phyloP scores from a whole-genome alignment of 2,888 invertebrate genomes.

The Rotaria magnacalcarata region DNA sequence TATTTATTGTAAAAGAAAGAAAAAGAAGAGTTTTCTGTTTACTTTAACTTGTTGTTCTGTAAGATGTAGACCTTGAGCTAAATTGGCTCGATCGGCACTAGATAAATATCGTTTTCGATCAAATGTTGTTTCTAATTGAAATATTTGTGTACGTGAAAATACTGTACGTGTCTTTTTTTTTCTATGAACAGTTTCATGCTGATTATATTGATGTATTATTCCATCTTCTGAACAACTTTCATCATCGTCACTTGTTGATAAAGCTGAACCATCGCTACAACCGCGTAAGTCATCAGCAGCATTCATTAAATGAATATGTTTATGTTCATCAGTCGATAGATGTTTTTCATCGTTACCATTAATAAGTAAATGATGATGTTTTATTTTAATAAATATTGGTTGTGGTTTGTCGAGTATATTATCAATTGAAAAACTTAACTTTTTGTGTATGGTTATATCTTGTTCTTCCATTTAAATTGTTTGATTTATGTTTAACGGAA shows the following conservation, averaged over 20 bases:
- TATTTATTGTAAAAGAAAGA: neutral
- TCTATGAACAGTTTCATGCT: slow-evolving; percentile 47
- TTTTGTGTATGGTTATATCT: neutral
- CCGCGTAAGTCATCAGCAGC: neutral
- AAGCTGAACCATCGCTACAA: neutral
- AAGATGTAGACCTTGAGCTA: slow-evolving; percentile 57
- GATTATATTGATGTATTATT: neutral
- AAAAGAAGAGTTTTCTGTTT: neutral
- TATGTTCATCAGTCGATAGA: neutral
- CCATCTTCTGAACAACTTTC: slow-evolving; percentile 20
- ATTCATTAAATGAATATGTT: neutral
- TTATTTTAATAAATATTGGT: neutral
- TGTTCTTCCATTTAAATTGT: slow-evolving; percentile 13
- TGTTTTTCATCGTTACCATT: neutral
- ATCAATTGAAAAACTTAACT: slow-evolving; percentile 30
- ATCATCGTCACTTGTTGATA: neutral
- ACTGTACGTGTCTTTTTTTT: slow-evolving; percentile 60
- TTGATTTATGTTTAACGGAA: slow-evolving; percentile 30
- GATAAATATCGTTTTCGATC: slow-evolving; percentile 60
- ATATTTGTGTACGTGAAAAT: slow-evolving; percentile 59
- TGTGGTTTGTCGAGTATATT: slow-evolving; percentile 25
- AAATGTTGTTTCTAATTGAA: slow-evolving; percentile 59
- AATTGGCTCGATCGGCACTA: slow-evolving; percentile 58
- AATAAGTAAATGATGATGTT: neutral
- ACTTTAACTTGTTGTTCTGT: slow-evolving; percentile 59